Conservation (phyloP, 2,113 vertebrate species). For the Spea multiplicata region DNA sequence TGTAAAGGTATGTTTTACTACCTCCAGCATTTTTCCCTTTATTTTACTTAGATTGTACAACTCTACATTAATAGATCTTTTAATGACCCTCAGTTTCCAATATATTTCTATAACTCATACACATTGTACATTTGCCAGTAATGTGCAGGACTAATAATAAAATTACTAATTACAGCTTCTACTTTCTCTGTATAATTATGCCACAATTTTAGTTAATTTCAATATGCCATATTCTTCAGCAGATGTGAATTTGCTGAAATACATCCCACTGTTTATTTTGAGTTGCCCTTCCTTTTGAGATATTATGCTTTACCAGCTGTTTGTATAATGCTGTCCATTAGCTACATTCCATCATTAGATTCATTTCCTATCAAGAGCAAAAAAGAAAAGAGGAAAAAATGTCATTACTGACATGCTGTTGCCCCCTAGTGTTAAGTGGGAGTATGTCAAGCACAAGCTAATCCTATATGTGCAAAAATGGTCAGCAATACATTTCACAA, state of each 20-base stretch:
- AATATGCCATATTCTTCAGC: neutral
- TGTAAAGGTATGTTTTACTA: no score
- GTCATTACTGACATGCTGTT: neutral
- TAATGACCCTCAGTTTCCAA: no score
- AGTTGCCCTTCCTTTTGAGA: slow-evolving; percentile 16
- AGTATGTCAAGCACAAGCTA: neutral
- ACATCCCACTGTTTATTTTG: neutral
- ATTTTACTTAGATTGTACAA: no score
- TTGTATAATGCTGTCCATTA: slow-evolving; percentile 10
- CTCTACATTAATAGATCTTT: no score
- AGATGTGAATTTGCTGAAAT: slow-evolving; percentile 15
- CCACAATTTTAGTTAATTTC: neutral
- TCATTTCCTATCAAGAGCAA: neutral
- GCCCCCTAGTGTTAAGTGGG: slow-evolving; percentile 29
- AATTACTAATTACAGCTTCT: neutral
- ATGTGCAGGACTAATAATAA: neutral
- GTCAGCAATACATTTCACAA: no score
- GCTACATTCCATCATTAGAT: neutral
- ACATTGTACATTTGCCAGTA: no score
- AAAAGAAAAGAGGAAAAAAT: neutral
- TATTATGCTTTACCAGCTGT: slow-evolving; percentile 29
- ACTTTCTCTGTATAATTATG: neutral
- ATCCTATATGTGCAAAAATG: no score
- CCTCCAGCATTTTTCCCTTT: no score
- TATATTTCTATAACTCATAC: no score